These are phyloP conservation scores for Lerista edwardsae DNA, from an alignment of 2,797 vertebrate species.

Conservation along the genomic window DNA sequence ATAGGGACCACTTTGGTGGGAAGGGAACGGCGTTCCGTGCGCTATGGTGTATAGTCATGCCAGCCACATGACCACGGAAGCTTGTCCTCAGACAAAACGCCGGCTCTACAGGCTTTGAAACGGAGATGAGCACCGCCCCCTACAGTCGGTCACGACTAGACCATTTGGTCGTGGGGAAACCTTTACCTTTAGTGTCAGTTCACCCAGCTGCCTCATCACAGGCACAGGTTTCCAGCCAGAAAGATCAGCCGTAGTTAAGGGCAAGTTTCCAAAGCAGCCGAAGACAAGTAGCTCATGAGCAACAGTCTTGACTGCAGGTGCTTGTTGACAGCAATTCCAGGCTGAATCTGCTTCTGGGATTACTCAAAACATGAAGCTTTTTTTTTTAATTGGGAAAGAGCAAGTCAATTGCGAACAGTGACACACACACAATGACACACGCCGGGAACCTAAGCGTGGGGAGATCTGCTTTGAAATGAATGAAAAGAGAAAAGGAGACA, in stretches of 20 bases:
- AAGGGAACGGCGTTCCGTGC: too few species aligned
- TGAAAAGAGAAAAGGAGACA: not conserved
- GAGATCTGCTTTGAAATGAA: not conserved
- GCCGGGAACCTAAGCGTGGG: not conserved
- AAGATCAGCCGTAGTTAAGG: not conserved
- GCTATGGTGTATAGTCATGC: too few species aligned
- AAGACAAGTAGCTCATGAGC: conserved; percentile 5
- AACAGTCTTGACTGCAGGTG: not conserved
- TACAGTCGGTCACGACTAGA: too few species aligned
- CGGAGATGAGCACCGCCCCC: too few species aligned
- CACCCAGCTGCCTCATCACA: not conserved
- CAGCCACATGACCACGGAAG: too few species aligned
- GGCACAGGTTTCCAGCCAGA: conserved; percentile 1
- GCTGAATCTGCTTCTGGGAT: not conserved
- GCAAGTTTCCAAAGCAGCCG: conserved; percentile 13
- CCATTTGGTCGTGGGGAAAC: too few species aligned
- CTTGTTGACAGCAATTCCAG: conserved; percentile 1
- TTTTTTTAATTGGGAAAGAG: not conserved
- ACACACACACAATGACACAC: not conserved
- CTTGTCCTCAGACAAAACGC: too few species aligned
- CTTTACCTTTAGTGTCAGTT: not conserved
- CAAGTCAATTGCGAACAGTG: not conserved
- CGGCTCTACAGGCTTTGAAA: too few species aligned
- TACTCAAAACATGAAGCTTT: not conserved
- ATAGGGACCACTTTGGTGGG: too few species aligned